Conservation (phyloP, 2,113 vertebrate species). For the Anguilla rostrata region DNA sequence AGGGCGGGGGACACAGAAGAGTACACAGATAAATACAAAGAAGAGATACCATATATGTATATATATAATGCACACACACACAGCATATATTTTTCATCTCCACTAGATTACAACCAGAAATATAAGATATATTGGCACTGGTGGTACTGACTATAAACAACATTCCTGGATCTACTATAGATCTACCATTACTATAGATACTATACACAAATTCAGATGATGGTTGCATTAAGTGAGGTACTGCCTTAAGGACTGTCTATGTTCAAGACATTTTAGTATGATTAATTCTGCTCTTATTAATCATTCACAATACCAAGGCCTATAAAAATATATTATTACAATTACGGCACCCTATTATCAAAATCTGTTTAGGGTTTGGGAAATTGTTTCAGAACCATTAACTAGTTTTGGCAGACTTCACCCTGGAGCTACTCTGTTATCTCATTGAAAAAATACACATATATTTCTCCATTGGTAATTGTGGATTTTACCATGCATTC, state of each 20-base stretch:
- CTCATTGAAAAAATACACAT: neutral
- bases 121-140: slow-evolving; percentile 23
- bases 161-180: neutral
- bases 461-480: neutral
- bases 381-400: neutral
- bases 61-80: too few species aligned
- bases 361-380: neutral
- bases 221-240: neutral
- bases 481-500: neutral
- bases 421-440: neutral
- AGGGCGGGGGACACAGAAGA: neutral
- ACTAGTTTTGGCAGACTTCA: neutral
- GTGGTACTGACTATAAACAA: neutral
- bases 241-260: neutral
- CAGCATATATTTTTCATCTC: too few species aligned
- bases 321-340: neutral
- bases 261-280: neutral
- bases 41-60: too few species aligned
- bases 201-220: neutral
- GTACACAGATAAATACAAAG: slow-evolving; percentile 8
- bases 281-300: neutral
- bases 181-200: neutral
- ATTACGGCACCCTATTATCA: neutral
- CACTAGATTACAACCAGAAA: neutral
- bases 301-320: neutral